Percentiles rank a stretch among this genome's conserved stretches.
Evolutionary conservation across 23 tunicate species (phyloP).

Genomic region (Aplidium turbinatum): DNA sequence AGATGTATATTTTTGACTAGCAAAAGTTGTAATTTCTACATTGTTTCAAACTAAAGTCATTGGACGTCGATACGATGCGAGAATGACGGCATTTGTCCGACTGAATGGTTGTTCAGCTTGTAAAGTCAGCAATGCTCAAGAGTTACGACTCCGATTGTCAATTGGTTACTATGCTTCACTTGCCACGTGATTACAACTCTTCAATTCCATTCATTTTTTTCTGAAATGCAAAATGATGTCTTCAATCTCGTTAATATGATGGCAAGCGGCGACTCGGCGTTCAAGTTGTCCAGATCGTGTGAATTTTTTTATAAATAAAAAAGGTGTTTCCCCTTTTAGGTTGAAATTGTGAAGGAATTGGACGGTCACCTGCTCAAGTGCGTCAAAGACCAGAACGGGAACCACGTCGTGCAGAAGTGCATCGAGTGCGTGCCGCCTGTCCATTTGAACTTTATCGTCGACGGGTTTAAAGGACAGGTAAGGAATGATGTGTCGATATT

Average conservation of each 20-base stretch:
- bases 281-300: background rate
- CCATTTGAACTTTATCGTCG: constrained; percentile 94
- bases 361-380: constrained; percentile 95
- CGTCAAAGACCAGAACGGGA: constrained; percentile 99
- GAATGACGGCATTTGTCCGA: too few relatives aligned
- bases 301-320: background rate
- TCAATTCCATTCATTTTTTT: background rate
- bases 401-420: constrained; percentile 99
- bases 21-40: too few relatives aligned
- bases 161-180: background rate
- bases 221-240: background rate
- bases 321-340: constrained; percentile 28
- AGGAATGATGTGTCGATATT: background rate
- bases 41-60: too few relatives aligned
- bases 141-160: too few relatives aligned
- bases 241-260: constrained; percentile 1
- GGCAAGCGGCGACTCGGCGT: background rate
- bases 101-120: too few relatives aligned
- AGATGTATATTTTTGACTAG: too few relatives aligned
- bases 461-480: constrained; percentile 98
- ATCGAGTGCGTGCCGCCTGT: constrained; percentile 94
- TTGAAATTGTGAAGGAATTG: constrained; percentile 93
- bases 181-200: background rate
- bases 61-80: too few relatives aligned
- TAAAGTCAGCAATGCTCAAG: too few relatives aligned